Conservation (phyloP, 2,113 vertebrate species). For the Etheostoma cragini region DNA sequence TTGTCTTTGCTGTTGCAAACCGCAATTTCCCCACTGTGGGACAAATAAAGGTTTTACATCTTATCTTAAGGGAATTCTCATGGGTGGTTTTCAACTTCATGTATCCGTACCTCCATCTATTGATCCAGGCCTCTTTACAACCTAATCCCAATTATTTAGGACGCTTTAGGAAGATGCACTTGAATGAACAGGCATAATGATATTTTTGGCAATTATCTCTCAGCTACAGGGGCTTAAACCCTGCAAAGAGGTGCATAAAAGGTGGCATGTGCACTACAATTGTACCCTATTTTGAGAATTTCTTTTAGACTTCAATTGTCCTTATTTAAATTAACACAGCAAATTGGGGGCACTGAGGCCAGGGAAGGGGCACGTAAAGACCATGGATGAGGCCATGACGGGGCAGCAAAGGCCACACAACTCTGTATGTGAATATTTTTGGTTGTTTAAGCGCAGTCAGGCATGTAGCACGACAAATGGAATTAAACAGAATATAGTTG, state of each 20-base stretch:
- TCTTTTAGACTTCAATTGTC: slow-evolving; percentile 15
- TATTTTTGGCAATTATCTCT: slow-evolving; percentile 17
- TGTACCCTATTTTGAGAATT: slow-evolving; percentile 8
- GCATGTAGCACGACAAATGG: neutral
- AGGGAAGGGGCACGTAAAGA: neutral
- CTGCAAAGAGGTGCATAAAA: slow-evolving; percentile 27
- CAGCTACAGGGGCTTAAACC: neutral
- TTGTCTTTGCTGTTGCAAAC: too few species aligned
- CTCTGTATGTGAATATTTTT: neutral
- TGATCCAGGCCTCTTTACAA: slow-evolving; percentile 22
- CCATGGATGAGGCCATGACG: neutral
- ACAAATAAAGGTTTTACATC: too few species aligned
- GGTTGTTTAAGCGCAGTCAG: neutral
- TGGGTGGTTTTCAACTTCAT: neutral
- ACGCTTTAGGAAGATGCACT: neutral
- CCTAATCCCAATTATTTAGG: slow-evolving; percentile 3
- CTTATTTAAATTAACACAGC: neutral
- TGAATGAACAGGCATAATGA: slow-evolving; percentile 29
- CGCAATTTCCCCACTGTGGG: too few species aligned
- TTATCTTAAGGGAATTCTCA: neutral
- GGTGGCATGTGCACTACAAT: neutral
- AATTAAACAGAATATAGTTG: neutral
- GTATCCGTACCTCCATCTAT: neutral
- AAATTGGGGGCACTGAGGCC: slow-evolving; percentile 48
- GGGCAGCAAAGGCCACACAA: neutral